Evolutionary conservation across 2,113 vertebrate genomes (phyloP), one percentile per base, ranked within the genome.

Genomic region (Passer montanus): DNA sequence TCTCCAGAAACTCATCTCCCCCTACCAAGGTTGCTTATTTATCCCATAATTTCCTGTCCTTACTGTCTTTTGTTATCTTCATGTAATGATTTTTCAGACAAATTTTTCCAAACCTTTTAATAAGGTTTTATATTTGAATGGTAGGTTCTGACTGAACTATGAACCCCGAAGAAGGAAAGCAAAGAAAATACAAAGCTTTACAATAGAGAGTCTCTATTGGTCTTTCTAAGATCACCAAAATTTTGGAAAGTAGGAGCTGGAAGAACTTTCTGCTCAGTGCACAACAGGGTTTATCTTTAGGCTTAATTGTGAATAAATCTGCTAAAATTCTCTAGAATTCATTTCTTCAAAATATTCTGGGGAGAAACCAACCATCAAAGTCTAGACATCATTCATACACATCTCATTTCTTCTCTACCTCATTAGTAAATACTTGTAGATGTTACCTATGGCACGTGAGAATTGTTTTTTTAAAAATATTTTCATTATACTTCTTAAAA

Each of bases 271-370:
- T 37, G 4, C 17, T 47, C 30, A 37, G 20, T 23, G 10, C 14
- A 70, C 10, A 85, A 26, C 10, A 47, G 5, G 15, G 11, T 30
- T 60, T 37, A 41, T 55, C 16, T 56, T 41, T 52, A 35, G 13
- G 22, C 19, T 70, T 60, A 60, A 77, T 17, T 0, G 0, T 47
- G 15, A 16, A 67, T 56, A n/a, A 58, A 58, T 19, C 28, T 86
- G 26, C 47, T 64, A 0, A 15, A 53, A 46, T 31, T 56, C 19
- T 46, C 10, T 49, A 76, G 30, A 5, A 11, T 20, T 47, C 2
- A 53, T 50, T 86, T 67, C 37, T 66, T 79, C 13, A 41, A 50
- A 73, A 49, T n/a, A 72, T 2, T 13, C 20, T 19, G 2, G 3
- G 23, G 17, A 73, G 20, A 84, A 92, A 53, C 1, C 56, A 63